These are phyloP conservation scores for Catharus fuscescens DNA, from an alignment of 2,113 vertebrate genomes.

Conservation along the genomic window DNA sequence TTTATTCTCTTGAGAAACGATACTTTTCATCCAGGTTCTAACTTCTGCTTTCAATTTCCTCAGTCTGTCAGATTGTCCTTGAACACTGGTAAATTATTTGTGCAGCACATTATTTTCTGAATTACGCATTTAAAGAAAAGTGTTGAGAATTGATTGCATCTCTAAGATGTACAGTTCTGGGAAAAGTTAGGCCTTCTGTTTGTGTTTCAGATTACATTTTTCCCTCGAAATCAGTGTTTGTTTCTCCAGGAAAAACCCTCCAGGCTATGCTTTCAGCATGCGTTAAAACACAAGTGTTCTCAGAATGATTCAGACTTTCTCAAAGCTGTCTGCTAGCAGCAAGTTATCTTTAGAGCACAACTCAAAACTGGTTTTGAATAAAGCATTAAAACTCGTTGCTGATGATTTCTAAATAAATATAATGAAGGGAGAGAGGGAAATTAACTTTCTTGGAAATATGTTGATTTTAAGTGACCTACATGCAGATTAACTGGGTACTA, in stretches of 20 bases:
- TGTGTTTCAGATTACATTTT: not conserved
- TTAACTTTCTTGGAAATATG: not conserved
- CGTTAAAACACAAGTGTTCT: not conserved
- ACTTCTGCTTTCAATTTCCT: not conserved
- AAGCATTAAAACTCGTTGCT: not conserved
- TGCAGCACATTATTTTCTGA: not conserved
- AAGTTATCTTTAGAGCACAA: not conserved
- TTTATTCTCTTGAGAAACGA: not conserved
- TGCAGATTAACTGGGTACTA: not conserved
- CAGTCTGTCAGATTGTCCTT: not conserved
- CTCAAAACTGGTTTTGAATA: not conserved
- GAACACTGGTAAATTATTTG: not conserved
- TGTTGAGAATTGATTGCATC: not conserved
- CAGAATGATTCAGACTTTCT: not conserved
- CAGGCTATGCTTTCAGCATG: not conserved
- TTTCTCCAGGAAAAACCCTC: not conserved
- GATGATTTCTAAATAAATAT: not conserved
- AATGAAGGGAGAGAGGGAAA: not conserved
- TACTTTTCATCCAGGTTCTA: not conserved
- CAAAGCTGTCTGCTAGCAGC: not conserved
- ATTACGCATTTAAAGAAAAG: not conserved
- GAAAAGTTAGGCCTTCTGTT: not conserved
- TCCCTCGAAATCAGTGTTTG: not conserved
- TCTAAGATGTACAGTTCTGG: not conserved
- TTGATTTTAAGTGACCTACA: not conserved